These are phyloP conservation scores for Brevimyrus niger DNA, from an alignment of 2,113 vertebrate genomes.

Conservation along the genomic window DNA sequence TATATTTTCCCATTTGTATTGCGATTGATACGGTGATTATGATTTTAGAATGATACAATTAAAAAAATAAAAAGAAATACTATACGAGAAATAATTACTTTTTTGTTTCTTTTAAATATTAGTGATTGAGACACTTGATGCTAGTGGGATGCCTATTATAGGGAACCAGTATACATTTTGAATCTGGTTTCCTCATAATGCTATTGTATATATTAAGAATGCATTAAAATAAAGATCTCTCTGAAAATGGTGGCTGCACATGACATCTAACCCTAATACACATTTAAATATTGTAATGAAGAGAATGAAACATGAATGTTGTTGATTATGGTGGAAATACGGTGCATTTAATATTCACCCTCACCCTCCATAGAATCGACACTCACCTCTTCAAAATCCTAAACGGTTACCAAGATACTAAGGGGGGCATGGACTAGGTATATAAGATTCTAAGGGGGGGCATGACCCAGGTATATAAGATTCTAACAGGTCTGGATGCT, in stretches of 20 bases:
- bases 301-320: neutral
- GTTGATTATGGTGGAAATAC: neutral
- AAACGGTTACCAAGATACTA: too few relatives aligned
- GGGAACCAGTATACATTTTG: neutral
- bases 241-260: neutral
- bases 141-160: neutral
- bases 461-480: too few relatives aligned
- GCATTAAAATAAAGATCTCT: neutral
- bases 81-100: neutral
- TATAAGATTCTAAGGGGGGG: too few relatives aligned
- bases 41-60: neutral
- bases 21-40: neutral
- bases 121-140: neutral
- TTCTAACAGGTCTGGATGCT: too few relatives aligned
- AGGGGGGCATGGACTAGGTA: too few relatives aligned
- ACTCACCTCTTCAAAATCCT: conserved; percentile 30
- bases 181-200: neutral
- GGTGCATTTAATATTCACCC: conserved; percentile 17
- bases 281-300: neutral
- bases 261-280: neutral
- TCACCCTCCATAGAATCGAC: conserved; percentile 27
- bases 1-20: neutral
- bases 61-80: neutral
- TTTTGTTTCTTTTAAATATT: neutral
- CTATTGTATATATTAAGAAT: neutral